phyloP scores from a whole-genome alignment of 2,113 vertebrate genomes.

The Pomatorhinus ruficollis region DNA sequence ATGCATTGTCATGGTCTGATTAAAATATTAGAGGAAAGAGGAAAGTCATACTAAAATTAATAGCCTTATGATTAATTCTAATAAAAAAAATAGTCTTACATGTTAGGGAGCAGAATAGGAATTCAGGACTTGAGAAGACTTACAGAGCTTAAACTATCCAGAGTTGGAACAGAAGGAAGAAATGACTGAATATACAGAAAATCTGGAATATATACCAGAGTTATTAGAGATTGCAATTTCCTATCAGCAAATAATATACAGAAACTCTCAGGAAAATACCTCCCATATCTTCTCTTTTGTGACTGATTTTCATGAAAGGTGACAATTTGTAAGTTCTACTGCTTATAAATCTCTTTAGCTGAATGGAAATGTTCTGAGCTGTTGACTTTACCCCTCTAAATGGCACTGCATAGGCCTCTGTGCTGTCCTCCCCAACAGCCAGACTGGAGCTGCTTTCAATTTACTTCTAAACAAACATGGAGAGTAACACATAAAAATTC shows the following conservation, averaged over 20 bases:
- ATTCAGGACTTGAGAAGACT: not conserved
- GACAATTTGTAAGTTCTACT: not conserved
- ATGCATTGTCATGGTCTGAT: not conserved
- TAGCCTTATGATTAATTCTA: not conserved
- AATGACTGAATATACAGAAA: not conserved
- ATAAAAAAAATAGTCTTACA: not conserved
- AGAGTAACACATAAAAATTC: not conserved
- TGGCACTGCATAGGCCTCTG: not conserved
- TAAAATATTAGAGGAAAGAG: not conserved
- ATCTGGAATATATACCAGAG: not conserved
- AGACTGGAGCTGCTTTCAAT: not conserved
- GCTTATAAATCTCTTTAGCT: not conserved
- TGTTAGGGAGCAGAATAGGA: not conserved
- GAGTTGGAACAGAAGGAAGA: not conserved
- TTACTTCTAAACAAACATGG: not conserved
- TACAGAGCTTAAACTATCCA: fast-evolving
- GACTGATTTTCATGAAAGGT: not conserved
- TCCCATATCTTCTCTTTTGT: not conserved
- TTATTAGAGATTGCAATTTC: not conserved
- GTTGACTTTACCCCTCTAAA: not conserved
- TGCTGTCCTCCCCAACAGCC: not conserved
- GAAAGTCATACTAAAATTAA: not conserved
- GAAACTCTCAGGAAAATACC: not conserved
- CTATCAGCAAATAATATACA: not conserved
- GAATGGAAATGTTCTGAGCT: not conserved